These are phyloP conservation scores for Plodia interpunctella DNA, from an alignment of 1,140 invertebrate species.

Conservation along the genomic window DNA sequence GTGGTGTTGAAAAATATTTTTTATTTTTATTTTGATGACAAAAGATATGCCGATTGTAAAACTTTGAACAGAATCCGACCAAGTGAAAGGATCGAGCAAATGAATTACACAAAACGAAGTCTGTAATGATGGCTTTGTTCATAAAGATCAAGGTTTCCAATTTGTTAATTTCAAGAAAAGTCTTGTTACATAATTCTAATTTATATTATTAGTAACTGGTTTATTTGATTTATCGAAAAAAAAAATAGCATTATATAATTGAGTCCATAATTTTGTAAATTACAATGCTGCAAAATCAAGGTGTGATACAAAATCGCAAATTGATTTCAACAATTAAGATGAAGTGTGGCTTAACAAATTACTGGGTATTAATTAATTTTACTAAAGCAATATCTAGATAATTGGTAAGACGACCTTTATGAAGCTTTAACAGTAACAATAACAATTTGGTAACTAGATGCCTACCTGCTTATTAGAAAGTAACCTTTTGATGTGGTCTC, in stretches of 20 bases:
- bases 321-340: not conserved
- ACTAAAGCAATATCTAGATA: slow-evolving; percentile 7
- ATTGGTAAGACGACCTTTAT: slow-evolving; percentile 1
- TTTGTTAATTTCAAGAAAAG: too few species aligned
- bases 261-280: not conserved
- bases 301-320: not conserved
- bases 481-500: not conserved
- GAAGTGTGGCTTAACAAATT: not conserved
- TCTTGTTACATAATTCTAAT: too few species aligned
- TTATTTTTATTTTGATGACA: too few species aligned
- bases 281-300: not conserved
- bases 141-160: too few species aligned
- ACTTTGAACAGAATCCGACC: too few species aligned
- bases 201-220: too few species aligned
- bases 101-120: too few species aligned
- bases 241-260: not conserved
- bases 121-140: not conserved
- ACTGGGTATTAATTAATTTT: not conserved
- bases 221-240: too few species aligned
- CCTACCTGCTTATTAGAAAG: not conserved
- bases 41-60: too few species aligned
- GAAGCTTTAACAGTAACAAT: not conserved
- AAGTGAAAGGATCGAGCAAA: too few species aligned
- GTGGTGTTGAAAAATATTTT: too few species aligned
- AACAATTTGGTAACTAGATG: not conserved